Conservation (phyloP, 1,140 invertebrate genomes). For the Cepaea nemoralis region DNA sequence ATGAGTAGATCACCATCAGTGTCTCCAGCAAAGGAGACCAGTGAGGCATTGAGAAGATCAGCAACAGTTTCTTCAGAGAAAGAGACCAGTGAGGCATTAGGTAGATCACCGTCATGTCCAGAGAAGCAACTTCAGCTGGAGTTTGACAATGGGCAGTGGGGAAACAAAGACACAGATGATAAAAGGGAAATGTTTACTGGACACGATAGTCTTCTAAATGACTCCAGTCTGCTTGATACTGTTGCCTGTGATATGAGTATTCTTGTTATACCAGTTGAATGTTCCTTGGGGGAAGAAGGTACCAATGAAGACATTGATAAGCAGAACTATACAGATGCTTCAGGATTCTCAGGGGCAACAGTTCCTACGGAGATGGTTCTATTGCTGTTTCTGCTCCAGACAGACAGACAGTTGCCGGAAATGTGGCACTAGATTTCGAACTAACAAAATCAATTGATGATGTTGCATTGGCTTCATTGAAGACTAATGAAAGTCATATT, state of each 20-base stretch:
- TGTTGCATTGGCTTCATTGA: neutral
- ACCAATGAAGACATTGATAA: neutral
- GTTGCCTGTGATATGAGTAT: neutral
- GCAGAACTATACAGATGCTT: neutral
- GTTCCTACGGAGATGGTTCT: too few relatives aligned
- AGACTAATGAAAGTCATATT: neutral
- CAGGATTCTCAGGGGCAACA: neutral
- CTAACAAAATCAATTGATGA: neutral
- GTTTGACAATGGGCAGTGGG: neutral
- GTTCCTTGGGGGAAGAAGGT: neutral
- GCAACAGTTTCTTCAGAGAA: neutral
- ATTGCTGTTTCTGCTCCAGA: neutral
- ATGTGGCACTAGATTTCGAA: neutral
- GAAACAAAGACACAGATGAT: neutral
- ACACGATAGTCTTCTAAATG: neutral
- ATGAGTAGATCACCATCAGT: neutral
- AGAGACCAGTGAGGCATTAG: too few relatives aligned
- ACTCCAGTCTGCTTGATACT: slow-evolving; percentile 1
- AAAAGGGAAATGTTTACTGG: neutral
- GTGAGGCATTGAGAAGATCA: neutral
- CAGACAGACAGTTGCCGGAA: neutral
- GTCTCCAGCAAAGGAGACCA: slow-evolving; percentile 2
- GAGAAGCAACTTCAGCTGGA: neutral
- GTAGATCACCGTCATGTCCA: too few relatives aligned
- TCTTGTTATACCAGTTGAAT: slow-evolving; percentile 11